Conservation (phyloP, 1,140 invertebrate genomes). For the Apocrypta bakeri region DNA sequence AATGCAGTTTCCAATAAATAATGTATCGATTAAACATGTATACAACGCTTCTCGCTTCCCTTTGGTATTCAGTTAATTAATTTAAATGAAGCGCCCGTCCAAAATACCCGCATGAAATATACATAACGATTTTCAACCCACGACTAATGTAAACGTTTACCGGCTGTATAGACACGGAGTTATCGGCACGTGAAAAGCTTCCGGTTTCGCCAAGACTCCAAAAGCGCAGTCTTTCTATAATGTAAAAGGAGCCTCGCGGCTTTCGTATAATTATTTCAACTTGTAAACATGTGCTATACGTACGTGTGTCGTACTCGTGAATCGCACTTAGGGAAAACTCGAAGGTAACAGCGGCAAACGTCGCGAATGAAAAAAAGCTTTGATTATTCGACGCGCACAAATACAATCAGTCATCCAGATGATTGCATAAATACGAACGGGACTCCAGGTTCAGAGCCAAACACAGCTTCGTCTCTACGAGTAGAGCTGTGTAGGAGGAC, state of each 20-base stretch:
- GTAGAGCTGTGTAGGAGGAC: not conserved
- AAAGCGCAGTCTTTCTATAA: too few relatives aligned
- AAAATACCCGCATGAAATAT: not conserved
- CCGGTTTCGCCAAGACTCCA: not conserved
- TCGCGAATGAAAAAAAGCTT: not conserved
- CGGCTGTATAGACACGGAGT: not conserved
- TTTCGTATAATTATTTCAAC: slow-evolving; percentile 65
- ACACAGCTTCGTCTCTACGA: not conserved
- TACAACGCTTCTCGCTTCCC: not conserved
- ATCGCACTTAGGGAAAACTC: not conserved
- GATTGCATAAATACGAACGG: not conserved
- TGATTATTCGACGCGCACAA: not conserved
- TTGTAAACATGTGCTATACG: slow-evolving; percentile 64
- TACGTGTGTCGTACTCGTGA: too few relatives aligned
- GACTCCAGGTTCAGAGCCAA: not conserved
- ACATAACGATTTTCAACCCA: not conserved
- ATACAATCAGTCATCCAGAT: not conserved
- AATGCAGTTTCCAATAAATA: slow-evolving; percentile 53
- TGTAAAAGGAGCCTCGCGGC: not conserved
- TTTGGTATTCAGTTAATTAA: not conserved
- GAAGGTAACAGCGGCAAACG: not conserved
- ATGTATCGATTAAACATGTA: slow-evolving; percentile 42
- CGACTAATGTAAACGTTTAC: not conserved
- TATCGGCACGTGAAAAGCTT: not conserved
- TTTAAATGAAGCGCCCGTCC: not conserved